Evolutionary conservation across 2,113 vertebrate genomes (phyloP), one percentile per base, ranked within the genome.

Genomic region (Pristiophorus japonicus): DNA sequence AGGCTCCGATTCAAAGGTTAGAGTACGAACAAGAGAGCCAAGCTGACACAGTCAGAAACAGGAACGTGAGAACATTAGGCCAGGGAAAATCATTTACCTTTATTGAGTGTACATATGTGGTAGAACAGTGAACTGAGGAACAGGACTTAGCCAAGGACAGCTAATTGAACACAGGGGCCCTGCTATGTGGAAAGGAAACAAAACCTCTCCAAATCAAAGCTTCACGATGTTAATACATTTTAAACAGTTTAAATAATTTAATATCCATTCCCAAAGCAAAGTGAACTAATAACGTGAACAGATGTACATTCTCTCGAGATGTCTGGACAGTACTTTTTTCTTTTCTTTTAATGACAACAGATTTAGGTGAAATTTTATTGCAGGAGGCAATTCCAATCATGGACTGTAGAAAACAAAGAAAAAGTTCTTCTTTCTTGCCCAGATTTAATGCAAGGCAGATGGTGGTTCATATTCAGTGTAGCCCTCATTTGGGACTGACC

Each of bases 371-470:
- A 70, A 94, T 94, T 73, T 94, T 94, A 94, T 94, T 94, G 66
- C 66, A 70, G 66, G 93, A 51, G 66, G 66, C 93, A 73, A 94
- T 70, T 94, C 93, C 59, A 63, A 63, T 92, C 88, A 38, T 38
- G 34, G 88, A 45, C 27, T 94, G 62, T 45, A 67, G 65, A 94
- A 70, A 70, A 47, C 93, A 94, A 94, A 94, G 65, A 47, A 45
- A 81, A 27, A 94, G 11, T 92, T 63, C n/a, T 92, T 63, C n/a
- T 38, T 63, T 70, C 66, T 34, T 94, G 65, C 65, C 93, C 93
- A 94, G 66, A 51, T 47, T 70, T 94, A 94, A 94, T 94, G 93
- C 65, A 94, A 94, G 66, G 93, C 93, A 94, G 93, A 70, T 94
- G 93, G 45, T 51, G 66, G 24, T 18, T 73, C 24, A 34, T 34